These are phyloP conservation scores for Cancer borealis DNA, from an alignment of 2,888 invertebrate species.

Conservation along the genomic window DNA sequence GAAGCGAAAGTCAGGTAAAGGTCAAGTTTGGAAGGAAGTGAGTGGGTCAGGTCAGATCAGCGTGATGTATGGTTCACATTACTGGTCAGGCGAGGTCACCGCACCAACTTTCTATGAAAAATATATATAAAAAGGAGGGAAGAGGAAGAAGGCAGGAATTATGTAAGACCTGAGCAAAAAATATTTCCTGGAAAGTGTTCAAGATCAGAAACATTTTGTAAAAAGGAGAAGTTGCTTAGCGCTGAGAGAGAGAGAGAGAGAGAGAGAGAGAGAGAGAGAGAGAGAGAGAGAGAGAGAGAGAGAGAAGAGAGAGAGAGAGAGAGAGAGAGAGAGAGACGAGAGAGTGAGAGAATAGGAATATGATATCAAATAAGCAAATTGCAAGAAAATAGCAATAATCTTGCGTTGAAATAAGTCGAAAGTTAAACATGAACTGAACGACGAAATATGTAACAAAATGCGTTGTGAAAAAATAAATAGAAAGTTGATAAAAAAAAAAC, in stretches of 20 bases:
- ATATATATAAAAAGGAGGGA: background rate
- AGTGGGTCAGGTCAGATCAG: background rate
- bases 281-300: conserved; percentile 34
- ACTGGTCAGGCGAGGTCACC: conserved; percentile 26
- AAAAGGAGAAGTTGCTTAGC: background rate
- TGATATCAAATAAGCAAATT: too few relatives aligned
- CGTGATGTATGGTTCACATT: background rate
- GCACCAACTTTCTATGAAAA: background rate
- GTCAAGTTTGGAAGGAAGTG: conserved; percentile 2
- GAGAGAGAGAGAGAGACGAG: conserved; percentile 50
- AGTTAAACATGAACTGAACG: too few relatives aligned
- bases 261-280: conserved; percentile 49
- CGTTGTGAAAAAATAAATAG: too few relatives aligned
- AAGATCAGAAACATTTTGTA: background rate
- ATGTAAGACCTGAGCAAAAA: background rate
- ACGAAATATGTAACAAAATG: too few relatives aligned
- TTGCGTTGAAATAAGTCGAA: too few relatives aligned
- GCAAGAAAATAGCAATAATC: too few relatives aligned
- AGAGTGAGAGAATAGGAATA: too few relatives aligned
- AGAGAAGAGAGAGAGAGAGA: conserved; percentile 50
- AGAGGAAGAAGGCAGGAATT: background rate
- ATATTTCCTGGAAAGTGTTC: background rate
- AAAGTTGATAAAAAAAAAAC: too few relatives aligned
- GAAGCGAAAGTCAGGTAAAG: background rate
- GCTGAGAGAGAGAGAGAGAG: conserved; percentile 30